phyloP scores from a whole-genome alignment of 2,113 vertebrate genomes.

The Tachycineta bicolor region DNA sequence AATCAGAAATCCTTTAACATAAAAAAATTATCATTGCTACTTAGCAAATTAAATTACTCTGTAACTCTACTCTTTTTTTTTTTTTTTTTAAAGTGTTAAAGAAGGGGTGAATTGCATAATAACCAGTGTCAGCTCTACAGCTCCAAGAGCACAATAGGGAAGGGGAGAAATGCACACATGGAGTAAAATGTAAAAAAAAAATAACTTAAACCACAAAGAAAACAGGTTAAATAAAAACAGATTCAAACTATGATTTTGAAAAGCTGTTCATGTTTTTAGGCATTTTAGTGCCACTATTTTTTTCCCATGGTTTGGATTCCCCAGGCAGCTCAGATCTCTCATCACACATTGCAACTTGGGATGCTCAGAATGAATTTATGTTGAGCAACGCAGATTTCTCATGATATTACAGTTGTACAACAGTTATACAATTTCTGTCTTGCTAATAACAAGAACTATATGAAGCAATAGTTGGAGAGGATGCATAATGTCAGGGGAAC shows the following conservation, averaged over 20 bases:
- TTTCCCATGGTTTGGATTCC: not conserved
- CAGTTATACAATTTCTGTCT: not conserved
- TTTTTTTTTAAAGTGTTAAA: not conserved
- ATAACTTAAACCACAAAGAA: not conserved
- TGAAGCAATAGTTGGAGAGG: constrained; percentile 13
- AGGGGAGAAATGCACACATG: not conserved
- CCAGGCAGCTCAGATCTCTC: not conserved
- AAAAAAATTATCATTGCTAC: not conserved
- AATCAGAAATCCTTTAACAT: not conserved
- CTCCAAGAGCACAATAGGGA: not conserved
- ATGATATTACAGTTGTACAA: not conserved
- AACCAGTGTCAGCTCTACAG: not conserved
- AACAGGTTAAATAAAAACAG: not conserved
- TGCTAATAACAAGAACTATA: not conserved
- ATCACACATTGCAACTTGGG: not conserved
- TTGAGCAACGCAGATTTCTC: not conserved
- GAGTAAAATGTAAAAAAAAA: not conserved
- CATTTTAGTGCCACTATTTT: not conserved
- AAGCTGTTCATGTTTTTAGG: not conserved
- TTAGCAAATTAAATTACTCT: not conserved
- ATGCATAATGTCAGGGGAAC: not conserved
- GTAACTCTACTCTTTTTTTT: not conserved
- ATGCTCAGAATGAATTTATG: not conserved
- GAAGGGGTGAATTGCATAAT: not conserved
- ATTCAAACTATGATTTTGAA: not conserved